Base-by-base conservation (phyloP, 92 coral and sea anemone genomes). In the Parazoanthus darwini region DNA sequence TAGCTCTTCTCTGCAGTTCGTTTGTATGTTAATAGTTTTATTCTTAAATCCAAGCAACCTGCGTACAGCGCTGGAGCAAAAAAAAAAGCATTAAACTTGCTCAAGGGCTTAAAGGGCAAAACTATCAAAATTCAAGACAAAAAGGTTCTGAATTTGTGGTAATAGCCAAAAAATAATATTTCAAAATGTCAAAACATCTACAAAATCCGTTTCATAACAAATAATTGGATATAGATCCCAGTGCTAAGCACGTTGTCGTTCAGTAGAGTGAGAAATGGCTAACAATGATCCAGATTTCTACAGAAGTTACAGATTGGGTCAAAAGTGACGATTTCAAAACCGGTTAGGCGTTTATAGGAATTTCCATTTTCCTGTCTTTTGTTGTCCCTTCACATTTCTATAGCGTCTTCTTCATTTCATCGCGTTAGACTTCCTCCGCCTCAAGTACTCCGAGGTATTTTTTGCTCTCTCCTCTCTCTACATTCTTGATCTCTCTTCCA, bases 181-280 rank as follows among this genome's bases (percentile, higher is more conserved):
- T 36, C 1, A 89, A 91, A 84, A 78, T 84, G 87, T 78, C 74
- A 18, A 48, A 73, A 20, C 91, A 88, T 25, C 86, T 91, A 6
- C 78, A 85, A n/a, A 88, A 91, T 85, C 88, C 74, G 0, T 65
- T 85, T 14, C 89, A 85, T 88, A 48, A 86, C 43, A 80, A 85
- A 79, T 0, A 25, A 23, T 23, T 78, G 1, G 77, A 72, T 23
- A 63, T 46, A 48, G 87, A 85, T 78, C 93, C 91, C 11, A 85
- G 77, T 36, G 48, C 65, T 33, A 43, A 78, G 4, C 81, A 83
- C 37, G 59, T 91, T 16, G 42, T 89, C 4, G 29, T 67, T 6
- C 56, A 83, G 22, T 88, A 89, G 91, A 44, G 82, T 65, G 70
- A 51, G 26, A 91, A 91, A 80, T 91, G 93, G 93, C 15, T 91